phyloP scores from a whole-genome alignment of 2,113 vertebrate species.

The Vicugna pacos region DNA sequence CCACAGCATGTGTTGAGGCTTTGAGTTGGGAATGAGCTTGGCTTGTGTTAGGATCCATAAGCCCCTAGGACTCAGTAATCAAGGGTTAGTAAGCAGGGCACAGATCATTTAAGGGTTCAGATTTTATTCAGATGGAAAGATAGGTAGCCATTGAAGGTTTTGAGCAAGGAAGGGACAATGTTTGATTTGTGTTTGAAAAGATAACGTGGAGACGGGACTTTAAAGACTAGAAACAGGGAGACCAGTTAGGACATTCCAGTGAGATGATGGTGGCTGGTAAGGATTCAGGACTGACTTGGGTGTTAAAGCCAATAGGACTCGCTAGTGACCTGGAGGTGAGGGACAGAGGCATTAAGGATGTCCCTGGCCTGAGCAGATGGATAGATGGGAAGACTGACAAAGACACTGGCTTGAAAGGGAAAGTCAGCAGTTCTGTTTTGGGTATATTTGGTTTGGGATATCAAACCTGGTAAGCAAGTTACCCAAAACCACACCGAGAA shows the following conservation, averaged over 20 bases:
- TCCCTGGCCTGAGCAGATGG: not conserved
- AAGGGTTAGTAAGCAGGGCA: not conserved
- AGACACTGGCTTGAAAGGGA: not conserved
- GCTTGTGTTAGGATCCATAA: not conserved
- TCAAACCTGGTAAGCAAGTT: not conserved
- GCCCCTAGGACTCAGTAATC: not conserved
- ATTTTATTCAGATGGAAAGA: not conserved
- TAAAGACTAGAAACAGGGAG: not conserved
- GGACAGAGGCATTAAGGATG: not conserved
- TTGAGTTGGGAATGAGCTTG: not conserved
- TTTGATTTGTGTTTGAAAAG: not conserved
- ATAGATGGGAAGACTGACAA: not conserved
- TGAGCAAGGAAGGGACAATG: not conserved
- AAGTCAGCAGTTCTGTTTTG: not conserved
- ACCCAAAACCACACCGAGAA: not conserved
- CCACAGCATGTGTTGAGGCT: not conserved
- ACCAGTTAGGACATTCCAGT: not conserved
- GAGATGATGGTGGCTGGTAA: not conserved
- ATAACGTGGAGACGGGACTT: not conserved
- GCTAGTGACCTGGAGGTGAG: not conserved
- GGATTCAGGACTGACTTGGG: not conserved
- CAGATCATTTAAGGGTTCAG: not conserved
- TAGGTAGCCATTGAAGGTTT: not conserved
- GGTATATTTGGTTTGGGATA: not conserved
- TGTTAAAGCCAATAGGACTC: not conserved